phyloP scores from a whole-genome alignment of 2,888 invertebrate species.

The Operophtera brumata region DNA sequence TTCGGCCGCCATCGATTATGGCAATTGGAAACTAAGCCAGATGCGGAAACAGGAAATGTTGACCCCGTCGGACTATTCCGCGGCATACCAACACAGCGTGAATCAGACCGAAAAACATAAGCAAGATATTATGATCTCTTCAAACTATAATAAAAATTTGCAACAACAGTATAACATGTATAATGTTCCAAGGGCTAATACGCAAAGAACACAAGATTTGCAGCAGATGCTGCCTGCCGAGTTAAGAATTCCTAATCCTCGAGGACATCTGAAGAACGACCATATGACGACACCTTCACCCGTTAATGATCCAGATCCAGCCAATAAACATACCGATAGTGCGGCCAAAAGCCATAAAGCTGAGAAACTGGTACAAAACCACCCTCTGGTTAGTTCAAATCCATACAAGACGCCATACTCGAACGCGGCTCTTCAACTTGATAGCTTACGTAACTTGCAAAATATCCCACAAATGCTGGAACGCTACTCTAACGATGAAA shows the following conservation, averaged over 20 bases:
- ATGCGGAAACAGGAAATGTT: slow-evolving; percentile 62
- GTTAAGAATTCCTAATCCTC: slow-evolving; percentile 70
- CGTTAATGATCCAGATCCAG: slow-evolving; percentile 48
- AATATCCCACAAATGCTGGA: slow-evolving; percentile 83
- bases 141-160: slow-evolving; percentile 63
- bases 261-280: slow-evolving; percentile 59
- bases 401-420: slow-evolving; percentile 69
- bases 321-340: slow-evolving; percentile 57
- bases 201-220: slow-evolving; percentile 58
- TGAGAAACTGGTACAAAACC: slow-evolving; percentile 65
- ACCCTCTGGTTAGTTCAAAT: slow-evolving; percentile 61
- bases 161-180: slow-evolving; percentile 64
- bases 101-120: slow-evolving; percentile 61
- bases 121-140: slow-evolving; percentile 47
- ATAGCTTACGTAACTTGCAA: slow-evolving; percentile 77
- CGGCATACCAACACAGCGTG: slow-evolving; percentile 46
- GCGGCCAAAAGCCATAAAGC: slow-evolving; percentile 60
- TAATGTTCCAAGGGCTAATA: slow-evolving; percentile 51
- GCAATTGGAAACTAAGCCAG: slow-evolving; percentile 70
- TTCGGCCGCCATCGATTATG: slow-evolving; percentile 61
- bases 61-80: slow-evolving; percentile 63
- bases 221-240: slow-evolving; percentile 64
- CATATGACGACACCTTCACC: slow-evolving; percentile 48
- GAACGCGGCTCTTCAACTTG: slow-evolving; percentile 68
- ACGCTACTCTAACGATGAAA: slow-evolving; percentile 78